These are phyloP conservation scores for Arctocebus calabarensis DNA, from an alignment of 2,797 vertebrate genomes.

Conservation along the genomic window DNA sequence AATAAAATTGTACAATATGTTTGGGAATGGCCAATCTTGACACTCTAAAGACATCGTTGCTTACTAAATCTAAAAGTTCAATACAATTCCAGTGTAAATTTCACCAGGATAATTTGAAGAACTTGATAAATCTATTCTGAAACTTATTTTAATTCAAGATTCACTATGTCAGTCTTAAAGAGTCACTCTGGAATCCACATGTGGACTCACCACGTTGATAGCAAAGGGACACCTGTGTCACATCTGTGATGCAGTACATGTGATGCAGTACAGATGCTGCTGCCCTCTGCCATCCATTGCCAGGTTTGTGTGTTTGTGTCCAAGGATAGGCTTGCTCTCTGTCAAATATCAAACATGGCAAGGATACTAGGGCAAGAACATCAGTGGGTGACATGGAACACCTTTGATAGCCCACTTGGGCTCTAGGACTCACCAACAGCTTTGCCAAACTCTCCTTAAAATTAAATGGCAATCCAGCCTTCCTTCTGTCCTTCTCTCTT, in stretches of 20 bases:
- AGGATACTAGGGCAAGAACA: neutral
- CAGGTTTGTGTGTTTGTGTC: neutral
- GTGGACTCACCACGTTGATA: neutral
- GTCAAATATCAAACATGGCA: neutral
- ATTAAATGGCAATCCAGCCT: too few species aligned
- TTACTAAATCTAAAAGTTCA: neutral
- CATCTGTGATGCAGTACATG: neutral
- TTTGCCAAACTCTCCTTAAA: neutral
- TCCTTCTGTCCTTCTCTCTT: neutral
- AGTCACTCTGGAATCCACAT: neutral
- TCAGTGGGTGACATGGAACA: rapidly evolving
- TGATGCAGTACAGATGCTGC: too few species aligned
- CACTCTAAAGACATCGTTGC: neutral
- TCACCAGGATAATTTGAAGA: conserved; percentile 6
- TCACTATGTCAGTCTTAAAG: neutral
- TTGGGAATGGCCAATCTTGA: neutral
- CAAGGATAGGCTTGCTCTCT: neutral
- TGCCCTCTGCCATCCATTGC: neutral
- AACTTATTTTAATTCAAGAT: neutral
- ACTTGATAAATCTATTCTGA: neutral
- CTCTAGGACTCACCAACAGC: neutral
- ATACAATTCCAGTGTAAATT: neutral
- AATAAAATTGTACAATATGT: neutral
- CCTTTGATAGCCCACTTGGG: neutral
- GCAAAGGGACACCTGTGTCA: too few species aligned